These are phyloP conservation scores for Tiliacea aurago DNA, from an alignment of 2,888 invertebrate genomes.

Conservation along the genomic window DNA sequence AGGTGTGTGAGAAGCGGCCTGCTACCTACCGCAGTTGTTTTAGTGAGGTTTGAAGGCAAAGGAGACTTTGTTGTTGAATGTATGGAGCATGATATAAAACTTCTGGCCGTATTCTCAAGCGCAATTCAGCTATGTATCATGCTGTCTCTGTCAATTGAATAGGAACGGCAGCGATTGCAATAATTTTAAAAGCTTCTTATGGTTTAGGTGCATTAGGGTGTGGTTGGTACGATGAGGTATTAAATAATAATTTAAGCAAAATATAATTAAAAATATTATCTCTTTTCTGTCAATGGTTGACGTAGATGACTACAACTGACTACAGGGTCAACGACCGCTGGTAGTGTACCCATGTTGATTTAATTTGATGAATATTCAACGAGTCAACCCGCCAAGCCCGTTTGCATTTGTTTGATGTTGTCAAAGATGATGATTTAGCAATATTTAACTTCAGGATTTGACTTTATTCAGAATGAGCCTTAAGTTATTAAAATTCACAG, in stretches of 20 bases:
- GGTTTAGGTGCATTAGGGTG: background rate
- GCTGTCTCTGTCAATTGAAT: background rate
- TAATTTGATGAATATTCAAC: too few relatives aligned
- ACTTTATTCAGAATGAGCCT: background rate
- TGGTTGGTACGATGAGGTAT: background rate
- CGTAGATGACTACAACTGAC: too few relatives aligned
- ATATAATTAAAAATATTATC: background rate
- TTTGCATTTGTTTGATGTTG: background rate
- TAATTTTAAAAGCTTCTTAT: background rate
- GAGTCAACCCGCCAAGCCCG: too few relatives aligned
- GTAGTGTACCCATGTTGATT: too few relatives aligned
- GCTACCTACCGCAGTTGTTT: constrained; percentile 37
- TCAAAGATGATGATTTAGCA: background rate
- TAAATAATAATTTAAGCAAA: background rate
- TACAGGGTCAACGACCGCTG: too few relatives aligned
- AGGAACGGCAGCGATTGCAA: background rate
- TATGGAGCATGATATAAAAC: background rate
- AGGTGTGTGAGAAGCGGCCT: constrained; percentile 35
- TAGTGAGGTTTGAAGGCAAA: constrained; percentile 1
- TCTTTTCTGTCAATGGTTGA: too few relatives aligned
- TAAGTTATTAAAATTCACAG: background rate
- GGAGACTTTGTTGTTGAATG: background rate
- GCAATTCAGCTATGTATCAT: background rate
- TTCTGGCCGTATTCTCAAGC: background rate
- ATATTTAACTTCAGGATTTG: too few relatives aligned